Evolutionary conservation across 2,888 invertebrate genomes (phyloP), one percentile per base, ranked within the genome.

Genomic region (Spicauda simplicius): DNA sequence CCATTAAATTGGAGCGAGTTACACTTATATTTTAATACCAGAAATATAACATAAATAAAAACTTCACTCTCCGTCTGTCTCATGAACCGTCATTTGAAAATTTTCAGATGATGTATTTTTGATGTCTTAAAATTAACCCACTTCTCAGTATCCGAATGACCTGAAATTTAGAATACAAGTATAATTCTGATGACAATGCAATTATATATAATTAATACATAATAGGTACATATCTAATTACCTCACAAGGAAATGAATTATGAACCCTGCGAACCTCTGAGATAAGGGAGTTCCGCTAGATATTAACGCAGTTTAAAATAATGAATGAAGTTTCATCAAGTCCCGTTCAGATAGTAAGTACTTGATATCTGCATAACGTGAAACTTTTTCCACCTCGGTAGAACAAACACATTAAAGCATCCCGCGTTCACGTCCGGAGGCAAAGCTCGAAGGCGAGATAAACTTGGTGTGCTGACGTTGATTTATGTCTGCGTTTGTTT

Each of bases 401-500:
- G 85, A 86, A 89, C 87, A 88, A 89, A 90, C 88, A 87, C 88
- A 87, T 90, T 89, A 86, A 84, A 86, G 84, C 84, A 79, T 81
- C 79, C 76, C 77, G 78, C 79, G 80, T 79, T 84, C 82, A 78
- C 77, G 81, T 83, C 82, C 82, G 77, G 79, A 78, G 77, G 77
- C 76, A 76, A 74, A 78, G 79, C 82, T 80, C 80, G 82, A 83
- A 83, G 83, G 80, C 82, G 87, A 86, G 92, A 91, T 91, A 91
- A 80, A 90, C 86, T 87, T 85, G 80, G 78, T 80, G 79, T 80
- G 81, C 80, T 87, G 92, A 91, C 92, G 79, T 91, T 91, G 92
- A 92, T 92, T 91, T 91, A 92, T 91, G 88, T 87, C 85, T 85
- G 81, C 82, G 88, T 88, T 91, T 90, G 90, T 90, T 90, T 89